Conservation (phyloP, 2,113 vertebrate species). For the Psilopsiagon aurifrons region DNA sequence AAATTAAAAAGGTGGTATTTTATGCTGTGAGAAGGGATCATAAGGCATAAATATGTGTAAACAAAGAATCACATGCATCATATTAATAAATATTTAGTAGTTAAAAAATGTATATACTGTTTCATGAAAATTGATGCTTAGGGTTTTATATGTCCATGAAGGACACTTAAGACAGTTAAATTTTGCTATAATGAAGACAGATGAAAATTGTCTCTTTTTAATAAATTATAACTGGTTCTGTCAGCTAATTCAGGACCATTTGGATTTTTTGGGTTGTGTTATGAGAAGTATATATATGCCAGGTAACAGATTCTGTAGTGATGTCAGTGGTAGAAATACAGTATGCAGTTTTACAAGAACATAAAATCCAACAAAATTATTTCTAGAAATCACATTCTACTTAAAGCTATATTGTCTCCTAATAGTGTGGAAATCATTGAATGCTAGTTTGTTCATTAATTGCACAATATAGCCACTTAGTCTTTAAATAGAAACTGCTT, state of each 20-base stretch:
- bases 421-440: constrained; percentile 4
- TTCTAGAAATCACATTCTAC: constrained; percentile 19
- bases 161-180: background rate
- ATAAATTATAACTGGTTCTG: constrained; percentile 34
- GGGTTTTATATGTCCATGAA: constrained; percentile 1
- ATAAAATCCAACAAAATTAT: background rate
- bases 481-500: constrained; percentile 47
- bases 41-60: background rate
- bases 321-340: background rate
- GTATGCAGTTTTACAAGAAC: background rate
- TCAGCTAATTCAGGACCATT: constrained; percentile 10
- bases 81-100: background rate
- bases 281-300: background rate
- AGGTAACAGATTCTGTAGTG: background rate
- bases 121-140: background rate
- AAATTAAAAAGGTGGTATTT: background rate
- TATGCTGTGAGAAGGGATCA: background rate
- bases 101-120: background rate
- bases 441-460: constrained; percentile 39
- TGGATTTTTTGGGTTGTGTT: constrained; percentile 10
- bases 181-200: background rate
- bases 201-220: background rate
- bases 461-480: constrained; percentile 18
- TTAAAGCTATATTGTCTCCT: constrained; percentile 22
- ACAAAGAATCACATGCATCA: background rate